Evolutionary conservation across 1,140 invertebrate species (phyloP).

Genomic region (Heliconius himera): DNA sequence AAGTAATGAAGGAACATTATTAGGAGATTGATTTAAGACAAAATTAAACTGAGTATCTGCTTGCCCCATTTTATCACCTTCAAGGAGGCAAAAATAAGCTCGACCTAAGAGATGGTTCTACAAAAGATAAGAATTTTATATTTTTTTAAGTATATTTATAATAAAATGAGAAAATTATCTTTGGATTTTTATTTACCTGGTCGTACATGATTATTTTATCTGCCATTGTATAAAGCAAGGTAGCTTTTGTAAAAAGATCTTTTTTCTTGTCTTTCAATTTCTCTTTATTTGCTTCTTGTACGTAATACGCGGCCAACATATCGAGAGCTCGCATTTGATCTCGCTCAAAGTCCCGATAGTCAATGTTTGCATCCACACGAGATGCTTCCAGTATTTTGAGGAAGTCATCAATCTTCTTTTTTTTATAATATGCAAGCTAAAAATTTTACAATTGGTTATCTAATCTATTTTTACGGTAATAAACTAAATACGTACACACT

Average conservation of each 20-base stretch:
- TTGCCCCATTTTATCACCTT: conserved; percentile 99
- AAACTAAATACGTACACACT: conserved; percentile 10
- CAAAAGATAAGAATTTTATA: conserved; percentile 35
- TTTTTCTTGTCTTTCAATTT: conserved; percentile 97
- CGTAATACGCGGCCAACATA: conserved; percentile 98
- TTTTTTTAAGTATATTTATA: neutral
- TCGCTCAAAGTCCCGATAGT: conserved; percentile 96
- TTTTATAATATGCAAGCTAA: conserved; percentile 97
- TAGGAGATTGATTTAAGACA: conserved; percentile 96
- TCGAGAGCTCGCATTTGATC: conserved; percentile 98
- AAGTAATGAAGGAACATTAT: conserved; percentile 97
- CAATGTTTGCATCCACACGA: conserved; percentile 91
- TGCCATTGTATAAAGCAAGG: conserved; percentile 97
- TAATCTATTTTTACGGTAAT: neutral
- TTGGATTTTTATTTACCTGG: conserved; percentile 85
- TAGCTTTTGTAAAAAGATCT: conserved; percentile 98
- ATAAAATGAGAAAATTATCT: neutral
- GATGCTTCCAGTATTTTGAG: conserved; percentile 96
- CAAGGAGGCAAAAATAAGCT: conserved; percentile 98
- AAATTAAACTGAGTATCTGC: conserved; percentile 99
- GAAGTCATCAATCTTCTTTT: conserved; percentile 95
- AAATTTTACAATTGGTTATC: conserved; percentile 19
- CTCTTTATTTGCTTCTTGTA: conserved; percentile 97
- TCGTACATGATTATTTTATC: conserved; percentile 99
- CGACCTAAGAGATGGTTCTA: conserved; percentile 97